Evolutionary conservation across 2,797 vertebrate species (phyloP).

Genomic region (Peromyscus aztecus): DNA sequence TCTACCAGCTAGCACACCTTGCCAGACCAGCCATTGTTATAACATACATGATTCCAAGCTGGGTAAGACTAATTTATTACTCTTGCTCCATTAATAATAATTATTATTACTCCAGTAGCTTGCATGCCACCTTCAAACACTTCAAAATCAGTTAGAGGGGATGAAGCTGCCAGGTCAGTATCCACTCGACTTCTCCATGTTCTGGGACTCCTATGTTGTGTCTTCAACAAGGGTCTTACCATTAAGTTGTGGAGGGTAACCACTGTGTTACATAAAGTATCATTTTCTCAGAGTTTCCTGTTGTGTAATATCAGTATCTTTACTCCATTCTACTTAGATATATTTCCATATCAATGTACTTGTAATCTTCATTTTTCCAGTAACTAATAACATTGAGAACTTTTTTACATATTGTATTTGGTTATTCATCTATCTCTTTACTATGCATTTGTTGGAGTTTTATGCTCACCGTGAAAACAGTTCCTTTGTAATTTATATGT

Average conservation of each 20-base stretch:
- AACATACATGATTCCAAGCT: background rate
- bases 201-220: background rate
- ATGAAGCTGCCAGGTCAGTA: background rate
- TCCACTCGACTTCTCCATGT: background rate
- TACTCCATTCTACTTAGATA: background rate
- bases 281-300: background rate
- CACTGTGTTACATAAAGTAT: too few species aligned
- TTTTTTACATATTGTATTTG: background rate
- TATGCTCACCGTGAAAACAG: too few species aligned
- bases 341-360: background rate
- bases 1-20: background rate
- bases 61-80: background rate
- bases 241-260: background rate
- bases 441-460: background rate
- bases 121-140: background rate
- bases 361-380: background rate
- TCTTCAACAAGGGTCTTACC: background rate
- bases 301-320: background rate
- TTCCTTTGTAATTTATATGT: background rate
- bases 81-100: too few species aligned
- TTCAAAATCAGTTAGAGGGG: background rate
- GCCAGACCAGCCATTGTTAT: background rate
- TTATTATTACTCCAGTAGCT: background rate
- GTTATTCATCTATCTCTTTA: background rate
- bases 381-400: background rate